Evolutionary conservation across 2,797 vertebrate genomes (phyloP).

Genomic region (Onychomys leucogaster): DNA sequence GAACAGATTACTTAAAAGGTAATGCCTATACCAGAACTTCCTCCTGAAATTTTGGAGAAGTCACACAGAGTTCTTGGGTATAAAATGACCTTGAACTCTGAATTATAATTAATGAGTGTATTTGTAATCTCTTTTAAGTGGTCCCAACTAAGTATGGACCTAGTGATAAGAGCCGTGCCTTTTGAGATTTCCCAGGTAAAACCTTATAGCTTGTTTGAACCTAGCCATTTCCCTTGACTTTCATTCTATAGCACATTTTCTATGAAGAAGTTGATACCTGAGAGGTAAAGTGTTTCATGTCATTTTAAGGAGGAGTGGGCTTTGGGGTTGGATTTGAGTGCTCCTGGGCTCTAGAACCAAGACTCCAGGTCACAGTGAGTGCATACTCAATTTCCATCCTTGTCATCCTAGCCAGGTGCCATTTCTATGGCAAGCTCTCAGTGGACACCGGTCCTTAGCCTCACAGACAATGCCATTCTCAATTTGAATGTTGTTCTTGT

Average conservation of each 20-base stretch:
- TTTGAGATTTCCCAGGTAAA: not conserved
- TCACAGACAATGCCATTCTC: accelerated
- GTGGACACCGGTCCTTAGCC: not conserved
- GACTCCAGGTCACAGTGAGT: not conserved
- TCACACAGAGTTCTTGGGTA: not conserved
- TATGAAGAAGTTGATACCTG: not conserved
- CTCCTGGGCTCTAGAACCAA: not conserved
- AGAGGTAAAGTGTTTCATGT: not conserved
- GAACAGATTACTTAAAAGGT: slow-evolving; percentile 43
- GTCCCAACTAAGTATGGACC: not conserved
- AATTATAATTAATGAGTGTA: not conserved
- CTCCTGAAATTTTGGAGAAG: not conserved
- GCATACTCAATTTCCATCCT: accelerated
- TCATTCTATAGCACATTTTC: not conserved
- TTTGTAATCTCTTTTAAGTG: not conserved
- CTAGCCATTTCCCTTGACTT: not conserved
- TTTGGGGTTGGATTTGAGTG: not conserved
- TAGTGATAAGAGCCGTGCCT: not conserved
- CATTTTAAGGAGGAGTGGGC: not conserved
- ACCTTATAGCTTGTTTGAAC: not conserved
- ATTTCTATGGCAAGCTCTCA: not conserved
- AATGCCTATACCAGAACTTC: not conserved
- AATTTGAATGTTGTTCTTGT: not conserved
- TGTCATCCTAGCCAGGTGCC: too few species aligned
- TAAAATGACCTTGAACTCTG: slow-evolving; percentile 6